Base-by-base conservation (phyloP, 2,113 vertebrate genomes). In the Pristiophorus japonicus region DNA sequence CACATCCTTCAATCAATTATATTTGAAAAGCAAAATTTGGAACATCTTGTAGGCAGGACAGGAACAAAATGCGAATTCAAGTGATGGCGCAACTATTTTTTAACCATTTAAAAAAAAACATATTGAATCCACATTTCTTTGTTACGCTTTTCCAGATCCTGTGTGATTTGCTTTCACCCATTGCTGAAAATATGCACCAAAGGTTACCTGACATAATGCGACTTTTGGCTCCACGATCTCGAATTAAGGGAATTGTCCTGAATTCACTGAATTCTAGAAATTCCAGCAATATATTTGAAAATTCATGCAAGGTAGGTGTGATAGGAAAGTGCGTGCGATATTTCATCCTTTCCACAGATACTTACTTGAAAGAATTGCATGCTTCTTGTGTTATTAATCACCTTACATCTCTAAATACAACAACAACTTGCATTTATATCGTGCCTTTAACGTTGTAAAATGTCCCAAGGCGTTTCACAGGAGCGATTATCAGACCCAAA, bases 61-160 rank as follows among this genome's bases (percentile, higher is more conserved):
- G n/a, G 38, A 42, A 8, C 20, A 88, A 42, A 24, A 94, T 30
- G 27, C 22, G 38, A 27, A n/a, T 20, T 84, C 16, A 81, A 24
- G 24, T 96, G 95, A 63, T 70, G 75, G 87, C 42, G 55, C 78
- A 34, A 59, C 0, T 0, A 81, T 96, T 96, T 85, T 87, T 88
- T 94, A 95, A 95, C 95, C 95, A 75, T 96, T 96, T 0, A 95
- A 96, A 96, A 96, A 96, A 96, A 96, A 97, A 96, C 97, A 67
- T 22, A 45, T 38, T 66, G 70, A 59, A 73, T 51, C 16, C 97
- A 97, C 96, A 93, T 96, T 96, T 96, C 97, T 97, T 97, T 97
- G 97, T 97, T 97, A 97, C 97, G 97, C 97, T 45, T 98, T 97
- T 97, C 96, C 97, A 99, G 98, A 98, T 99, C 96, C 98, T 99